Evolutionary conservation across 2,797 vertebrate genomes (phyloP).

Genomic region (Gorsachius magnificus): DNA sequence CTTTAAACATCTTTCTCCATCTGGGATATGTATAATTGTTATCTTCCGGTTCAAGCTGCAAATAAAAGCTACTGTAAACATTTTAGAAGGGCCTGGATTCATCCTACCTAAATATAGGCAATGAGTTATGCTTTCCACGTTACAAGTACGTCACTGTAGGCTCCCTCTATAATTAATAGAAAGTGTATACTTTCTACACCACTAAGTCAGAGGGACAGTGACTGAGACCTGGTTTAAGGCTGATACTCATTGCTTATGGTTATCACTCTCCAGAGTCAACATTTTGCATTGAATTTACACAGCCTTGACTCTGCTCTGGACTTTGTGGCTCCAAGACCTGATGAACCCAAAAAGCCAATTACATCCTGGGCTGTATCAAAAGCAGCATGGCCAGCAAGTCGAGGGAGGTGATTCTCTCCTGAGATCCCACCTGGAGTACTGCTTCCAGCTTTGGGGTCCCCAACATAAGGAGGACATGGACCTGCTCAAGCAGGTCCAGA

Average conservation of each 20-base stretch:
- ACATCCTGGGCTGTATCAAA: background rate
- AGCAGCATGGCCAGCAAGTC: rapidly evolving
- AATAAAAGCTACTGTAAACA: conserved; percentile 50
- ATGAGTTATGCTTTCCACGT: conserved; percentile 11
- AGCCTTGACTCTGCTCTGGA: background rate
- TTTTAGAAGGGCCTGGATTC: conserved; percentile 8
- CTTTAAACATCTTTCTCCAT: conserved; percentile 42
- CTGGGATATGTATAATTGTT: conserved; percentile 30
- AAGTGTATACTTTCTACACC: background rate
- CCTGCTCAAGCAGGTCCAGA: rapidly evolving
- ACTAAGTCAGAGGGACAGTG: background rate
- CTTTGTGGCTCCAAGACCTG: background rate
- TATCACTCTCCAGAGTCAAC: background rate
- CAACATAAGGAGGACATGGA: background rate
- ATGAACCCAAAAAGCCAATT: rapidly evolving
- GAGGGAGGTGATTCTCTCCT: background rate
- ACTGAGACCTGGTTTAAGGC: background rate
- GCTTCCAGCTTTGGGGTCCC: rapidly evolving
- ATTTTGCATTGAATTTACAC: background rate
- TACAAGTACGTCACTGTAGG: background rate
- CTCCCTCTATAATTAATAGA: background rate
- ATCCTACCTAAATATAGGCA: conserved; percentile 47
- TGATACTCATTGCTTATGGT: background rate
- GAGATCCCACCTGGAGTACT: background rate
- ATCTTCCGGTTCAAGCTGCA: conserved; percentile 17